Evolutionary conservation across 1,140 invertebrate species (phyloP).

Genomic region (Onthophagus taurus): DNA sequence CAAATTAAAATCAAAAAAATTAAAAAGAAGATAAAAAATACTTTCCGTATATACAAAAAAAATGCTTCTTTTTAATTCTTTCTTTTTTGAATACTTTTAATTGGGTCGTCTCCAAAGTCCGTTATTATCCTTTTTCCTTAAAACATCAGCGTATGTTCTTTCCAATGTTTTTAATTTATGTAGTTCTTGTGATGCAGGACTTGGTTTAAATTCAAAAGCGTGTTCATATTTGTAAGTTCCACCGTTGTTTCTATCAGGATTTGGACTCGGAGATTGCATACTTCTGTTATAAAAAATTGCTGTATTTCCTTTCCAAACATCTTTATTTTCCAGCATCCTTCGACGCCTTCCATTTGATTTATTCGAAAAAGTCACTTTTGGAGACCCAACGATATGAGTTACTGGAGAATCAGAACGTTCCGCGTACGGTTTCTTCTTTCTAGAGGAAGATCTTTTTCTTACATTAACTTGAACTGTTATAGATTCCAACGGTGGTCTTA

Average conservation of each 20-base stretch:
- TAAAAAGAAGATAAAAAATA: too few species aligned
- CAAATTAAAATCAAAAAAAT: too few species aligned
- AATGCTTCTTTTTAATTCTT: conserved; percentile 16
- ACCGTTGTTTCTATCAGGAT: conserved; percentile 40
- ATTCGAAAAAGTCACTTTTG: conserved; percentile 47
- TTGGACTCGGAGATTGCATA: conserved; percentile 43
- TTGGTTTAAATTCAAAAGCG: conserved; percentile 52
- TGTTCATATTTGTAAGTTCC: conserved; percentile 39
- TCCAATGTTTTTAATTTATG: conserved; percentile 70
- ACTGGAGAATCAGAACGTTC: conserved; percentile 53
- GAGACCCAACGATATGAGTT: conserved; percentile 43
- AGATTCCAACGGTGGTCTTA: conserved; percentile 56
- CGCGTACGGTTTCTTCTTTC: conserved; percentile 49
- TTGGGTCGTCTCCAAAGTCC: neutral
- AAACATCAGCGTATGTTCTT: conserved; percentile 71
- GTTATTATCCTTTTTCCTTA: conserved; percentile 54
- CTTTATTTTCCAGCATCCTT: conserved; percentile 16
- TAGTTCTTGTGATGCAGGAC: conserved; percentile 67
- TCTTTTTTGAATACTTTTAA: conserved; percentile 29
- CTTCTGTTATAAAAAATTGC: conserved; percentile 53
- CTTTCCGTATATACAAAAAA: too few species aligned
- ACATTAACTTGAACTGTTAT: conserved; percentile 47
- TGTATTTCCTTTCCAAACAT: conserved; percentile 55
- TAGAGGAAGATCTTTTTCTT: conserved; percentile 52
- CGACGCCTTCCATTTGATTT: conserved; percentile 42